phyloP scores from a whole-genome alignment of 2,113 vertebrate species.

The Misgurnus anguillicaudatus region DNA sequence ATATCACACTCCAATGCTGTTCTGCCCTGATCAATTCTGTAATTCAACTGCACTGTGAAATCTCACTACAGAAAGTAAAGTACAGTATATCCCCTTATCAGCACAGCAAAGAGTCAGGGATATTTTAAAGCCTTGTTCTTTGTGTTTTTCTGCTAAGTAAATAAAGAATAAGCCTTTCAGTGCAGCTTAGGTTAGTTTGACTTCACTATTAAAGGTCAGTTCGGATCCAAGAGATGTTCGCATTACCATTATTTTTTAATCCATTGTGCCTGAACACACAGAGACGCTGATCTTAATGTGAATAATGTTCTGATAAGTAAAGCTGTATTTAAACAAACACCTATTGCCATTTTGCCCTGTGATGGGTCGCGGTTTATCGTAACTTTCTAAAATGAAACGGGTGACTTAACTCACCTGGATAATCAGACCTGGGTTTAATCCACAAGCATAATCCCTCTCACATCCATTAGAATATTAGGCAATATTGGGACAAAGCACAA shows the following conservation, averaged over 20 bases:
- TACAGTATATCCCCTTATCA: not conserved
- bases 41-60: slow-evolving; percentile 5
- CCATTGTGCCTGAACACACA: not conserved
- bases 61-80: not conserved
- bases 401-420: slow-evolving; percentile 20
- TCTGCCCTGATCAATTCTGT: not conserved
- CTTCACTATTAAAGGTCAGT: slow-evolving; percentile 30
- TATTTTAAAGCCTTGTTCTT: not conserved
- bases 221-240: slow-evolving; percentile 11
- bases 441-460: slow-evolving; percentile 4
- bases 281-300: not conserved
- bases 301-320: not conserved
- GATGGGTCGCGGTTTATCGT: not conserved
- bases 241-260: slow-evolving; percentile 5
- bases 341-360: slow-evolving; percentile 8
- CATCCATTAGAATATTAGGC: slow-evolving; percentile 37
- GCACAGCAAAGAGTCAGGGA: not conserved
- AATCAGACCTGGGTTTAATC: slow-evolving; percentile 39
- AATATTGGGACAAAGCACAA: not conserved
- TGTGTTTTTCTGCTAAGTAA: not conserved
- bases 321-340: not conserved
- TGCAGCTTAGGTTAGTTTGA: not conserved
- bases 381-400: not conserved
- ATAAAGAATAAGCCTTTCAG: slow-evolving; percentile 9
- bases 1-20: not conserved